Conservation (phyloP, 1,140 invertebrate genomes). For the Choristoneura fumiferana region DNA sequence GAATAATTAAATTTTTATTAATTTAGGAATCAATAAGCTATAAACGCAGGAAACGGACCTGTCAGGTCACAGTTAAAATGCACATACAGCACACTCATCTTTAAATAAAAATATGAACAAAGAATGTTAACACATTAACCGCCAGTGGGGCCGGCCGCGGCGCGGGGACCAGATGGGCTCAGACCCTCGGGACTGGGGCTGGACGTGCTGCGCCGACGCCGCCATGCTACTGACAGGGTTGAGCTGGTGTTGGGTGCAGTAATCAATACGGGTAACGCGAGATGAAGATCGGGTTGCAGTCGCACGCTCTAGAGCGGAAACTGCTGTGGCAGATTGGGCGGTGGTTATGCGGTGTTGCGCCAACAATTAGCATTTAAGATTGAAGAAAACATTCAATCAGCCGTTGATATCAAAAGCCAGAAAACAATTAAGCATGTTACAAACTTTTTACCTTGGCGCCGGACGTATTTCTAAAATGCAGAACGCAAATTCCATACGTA, state of each 20-base stretch:
- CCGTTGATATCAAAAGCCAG: too few relatives aligned
- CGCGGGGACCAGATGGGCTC: constrained; percentile 60
- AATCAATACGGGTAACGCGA: constrained; percentile 62
- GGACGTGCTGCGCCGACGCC: constrained; percentile 38
- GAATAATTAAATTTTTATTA: too few relatives aligned
- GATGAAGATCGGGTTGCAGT: constrained; percentile 50
- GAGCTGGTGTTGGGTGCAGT: constrained; percentile 43
- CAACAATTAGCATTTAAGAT: too few relatives aligned
- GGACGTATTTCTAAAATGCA: background rate
- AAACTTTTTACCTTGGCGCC: background rate
- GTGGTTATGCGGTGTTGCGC: background rate
- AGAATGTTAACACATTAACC: constrained; percentile 76
- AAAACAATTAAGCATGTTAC: background rate
- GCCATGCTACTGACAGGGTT: constrained; percentile 51
- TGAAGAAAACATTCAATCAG: too few relatives aligned
- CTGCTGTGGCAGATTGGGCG: constrained; percentile 13
- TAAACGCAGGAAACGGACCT: constrained; percentile 23
- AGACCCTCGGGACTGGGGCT: constrained; percentile 24
- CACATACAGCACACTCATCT: constrained; percentile 40
- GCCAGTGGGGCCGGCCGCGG: constrained; percentile 70
- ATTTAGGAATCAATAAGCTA: background rate
- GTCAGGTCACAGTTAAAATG: constrained; percentile 22
- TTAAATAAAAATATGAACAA: constrained; percentile 29
- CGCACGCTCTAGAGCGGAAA: constrained; percentile 63
- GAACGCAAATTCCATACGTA: background rate